Percentiles rank a stretch among this genome's conserved stretches.
phyloP scores from a whole-genome alignment of 2,888 invertebrate species.

The Caenorhabditis sp. region DNA sequence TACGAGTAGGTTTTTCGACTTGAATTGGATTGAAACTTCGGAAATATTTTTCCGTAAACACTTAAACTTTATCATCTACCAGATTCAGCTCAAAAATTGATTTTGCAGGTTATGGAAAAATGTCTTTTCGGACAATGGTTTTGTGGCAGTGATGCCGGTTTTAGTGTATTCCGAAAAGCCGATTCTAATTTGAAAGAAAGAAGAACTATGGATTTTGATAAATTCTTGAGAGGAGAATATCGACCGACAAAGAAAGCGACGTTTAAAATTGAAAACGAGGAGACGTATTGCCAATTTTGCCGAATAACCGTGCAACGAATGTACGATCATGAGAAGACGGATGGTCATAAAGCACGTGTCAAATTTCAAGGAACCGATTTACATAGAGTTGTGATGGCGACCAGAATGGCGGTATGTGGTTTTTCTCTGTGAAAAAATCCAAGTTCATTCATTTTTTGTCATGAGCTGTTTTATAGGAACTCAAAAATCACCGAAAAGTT shows the following conservation, averaged over 20 bases:
- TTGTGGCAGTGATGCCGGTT: conserved; percentile 18
- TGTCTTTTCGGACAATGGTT: background rate
- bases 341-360: conserved; percentile 18
- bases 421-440: background rate
- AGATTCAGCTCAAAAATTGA: too few species aligned
- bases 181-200: conserved; percentile 2
- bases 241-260: conserved; percentile 6
- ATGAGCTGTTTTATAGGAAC: too few species aligned
- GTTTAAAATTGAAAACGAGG: conserved; percentile 26
- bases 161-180: conserved; percentile 16
- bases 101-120: background rate
- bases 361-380: conserved; percentile 10
- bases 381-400: conserved; percentile 15
- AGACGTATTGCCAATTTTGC: conserved; percentile 24
- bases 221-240: conserved; percentile 9
- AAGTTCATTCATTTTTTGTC: too few species aligned
- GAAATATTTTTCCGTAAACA: too few species aligned
- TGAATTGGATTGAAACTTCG: too few species aligned
- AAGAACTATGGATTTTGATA: conserved; percentile 1
- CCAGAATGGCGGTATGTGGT: conserved; percentile 6
- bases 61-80: too few species aligned
- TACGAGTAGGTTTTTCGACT: conserved; percentile 7
- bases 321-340: conserved; percentile 28
- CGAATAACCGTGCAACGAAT: background rate
- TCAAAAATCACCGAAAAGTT: too few species aligned